Evolutionary conservation across 2,113 vertebrate species (phyloP).

Genomic region (Cryptomyrus ogoouensis): DNA sequence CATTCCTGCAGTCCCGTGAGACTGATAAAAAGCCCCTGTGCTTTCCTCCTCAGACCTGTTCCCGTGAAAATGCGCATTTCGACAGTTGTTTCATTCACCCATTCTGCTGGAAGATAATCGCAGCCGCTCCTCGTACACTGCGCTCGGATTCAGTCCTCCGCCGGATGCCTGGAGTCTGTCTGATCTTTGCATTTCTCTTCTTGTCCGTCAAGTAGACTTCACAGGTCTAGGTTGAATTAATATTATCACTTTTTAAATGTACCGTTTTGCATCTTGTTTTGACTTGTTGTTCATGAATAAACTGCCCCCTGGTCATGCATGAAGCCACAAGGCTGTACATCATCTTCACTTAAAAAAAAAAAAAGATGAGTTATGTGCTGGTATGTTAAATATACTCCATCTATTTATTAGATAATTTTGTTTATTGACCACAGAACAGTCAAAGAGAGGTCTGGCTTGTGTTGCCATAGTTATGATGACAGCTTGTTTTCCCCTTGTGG

Average conservation of each 20-base stretch:
- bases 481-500: background rate
- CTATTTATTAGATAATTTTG: background rate
- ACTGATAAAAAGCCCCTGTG: background rate
- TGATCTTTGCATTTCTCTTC: background rate
- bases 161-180: background rate
- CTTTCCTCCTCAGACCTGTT: background rate
- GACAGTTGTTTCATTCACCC: background rate
- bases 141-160: background rate
- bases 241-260: background rate
- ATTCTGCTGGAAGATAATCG: background rate
- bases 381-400: background rate
- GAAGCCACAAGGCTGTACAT: background rate
- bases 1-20: background rate
- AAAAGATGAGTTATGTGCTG: background rate
- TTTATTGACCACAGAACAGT: background rate
- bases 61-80: background rate
- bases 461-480: background rate
- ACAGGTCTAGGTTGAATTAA: background rate
- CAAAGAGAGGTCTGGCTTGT: background rate
- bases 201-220: background rate
- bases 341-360: background rate
- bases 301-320: background rate
- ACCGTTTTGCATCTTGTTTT: background rate
- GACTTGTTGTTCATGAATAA: background rate
- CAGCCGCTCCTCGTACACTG: background rate